These are phyloP conservation scores for Bembecia ichneumoniformis DNA, from an alignment of 2,888 invertebrate genomes.

Conservation along the genomic window DNA sequence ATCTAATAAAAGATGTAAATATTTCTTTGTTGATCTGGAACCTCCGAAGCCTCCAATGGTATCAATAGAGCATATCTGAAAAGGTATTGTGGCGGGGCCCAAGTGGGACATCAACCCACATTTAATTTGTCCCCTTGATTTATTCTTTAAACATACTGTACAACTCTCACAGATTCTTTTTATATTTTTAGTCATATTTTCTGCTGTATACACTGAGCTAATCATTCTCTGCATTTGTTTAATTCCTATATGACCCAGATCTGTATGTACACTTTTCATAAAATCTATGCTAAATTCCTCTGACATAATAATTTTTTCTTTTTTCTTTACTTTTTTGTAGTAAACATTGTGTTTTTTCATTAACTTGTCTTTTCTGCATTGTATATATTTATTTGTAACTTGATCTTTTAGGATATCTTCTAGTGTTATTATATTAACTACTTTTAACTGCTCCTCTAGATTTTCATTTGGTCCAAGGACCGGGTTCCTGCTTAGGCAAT, in stretches of 20 bases:
- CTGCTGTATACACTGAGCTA: no score
- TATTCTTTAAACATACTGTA: background rate
- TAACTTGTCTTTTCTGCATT: background rate
- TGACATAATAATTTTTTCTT: no score
- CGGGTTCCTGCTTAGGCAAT: no score
- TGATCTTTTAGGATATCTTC: slow-evolving; percentile 6
- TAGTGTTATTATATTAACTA: slow-evolving; percentile 4
- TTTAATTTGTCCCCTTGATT: slow-evolving; percentile 4
- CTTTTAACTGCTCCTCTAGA: background rate
- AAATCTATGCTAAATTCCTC: slow-evolving; percentile 1
- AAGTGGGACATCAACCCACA: slow-evolving; percentile 5
- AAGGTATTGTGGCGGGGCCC: slow-evolving; percentile 6
- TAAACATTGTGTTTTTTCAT: background rate
- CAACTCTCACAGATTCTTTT: no score
- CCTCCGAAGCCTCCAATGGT: slow-evolving; percentile 12
- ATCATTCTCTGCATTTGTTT: no score
- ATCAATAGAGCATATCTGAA: slow-evolving; percentile 7
- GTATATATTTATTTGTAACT: slow-evolving; percentile 1
- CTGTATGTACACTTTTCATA: no score
- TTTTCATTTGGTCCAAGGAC: background rate
- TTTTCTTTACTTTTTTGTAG: background rate
- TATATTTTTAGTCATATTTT: background rate
- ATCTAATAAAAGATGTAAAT: slow-evolving; percentile 9
- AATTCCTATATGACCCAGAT: no score
- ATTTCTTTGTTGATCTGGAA: slow-evolving; percentile 12